Base-by-base conservation (phyloP, 2,888 invertebrate species). In the Ypsolopha sequella region DNA sequence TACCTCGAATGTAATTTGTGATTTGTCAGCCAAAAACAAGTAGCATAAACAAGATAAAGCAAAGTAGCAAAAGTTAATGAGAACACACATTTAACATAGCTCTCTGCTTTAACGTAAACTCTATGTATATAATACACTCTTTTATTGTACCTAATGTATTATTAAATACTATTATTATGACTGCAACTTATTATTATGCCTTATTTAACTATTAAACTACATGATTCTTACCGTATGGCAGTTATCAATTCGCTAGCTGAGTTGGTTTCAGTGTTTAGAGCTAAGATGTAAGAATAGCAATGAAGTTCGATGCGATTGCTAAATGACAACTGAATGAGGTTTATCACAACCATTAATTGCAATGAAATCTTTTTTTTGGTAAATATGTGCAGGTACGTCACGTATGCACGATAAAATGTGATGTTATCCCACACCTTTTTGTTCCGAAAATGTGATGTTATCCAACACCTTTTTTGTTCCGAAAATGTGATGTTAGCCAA, bases 141-240 rank as follows among this genome's bases (percentile, higher is more conserved):
- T 63, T 62, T 62, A 68, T 72, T 76, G 79, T 78, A 79, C 77
- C 77, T 81, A 80, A 71, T 61, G 68, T 75, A 68, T 74, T 75
- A 80, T 75, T 75, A 80, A 80, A 84, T 81, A 85, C 81, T 85
- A 84, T 77, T 73, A 77, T 80, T 80, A 84, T 86, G 85, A 85
- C 85, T 85, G 76, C 74, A 79, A 78, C 79, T 81, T 82, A 81
- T 73, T 72, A 46, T 68, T 73, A 80, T 56, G 55, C 57, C 59
- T 66, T 65, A 62, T 53, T 57, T 62, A 64, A 57, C 55, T 59
- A 58, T 57, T 60, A 66, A 77, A 71, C 70, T 60, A 70, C 75
- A 81, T 81, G 65, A 70, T 79, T 64, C 81, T 85, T 84, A 86
- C 76, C 77, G 76, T 86, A 86, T 86, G 86, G 86, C 86, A 85